phyloP scores from a whole-genome alignment of 2,113 vertebrate genomes.

The Sakesphorus luctuosus region DNA sequence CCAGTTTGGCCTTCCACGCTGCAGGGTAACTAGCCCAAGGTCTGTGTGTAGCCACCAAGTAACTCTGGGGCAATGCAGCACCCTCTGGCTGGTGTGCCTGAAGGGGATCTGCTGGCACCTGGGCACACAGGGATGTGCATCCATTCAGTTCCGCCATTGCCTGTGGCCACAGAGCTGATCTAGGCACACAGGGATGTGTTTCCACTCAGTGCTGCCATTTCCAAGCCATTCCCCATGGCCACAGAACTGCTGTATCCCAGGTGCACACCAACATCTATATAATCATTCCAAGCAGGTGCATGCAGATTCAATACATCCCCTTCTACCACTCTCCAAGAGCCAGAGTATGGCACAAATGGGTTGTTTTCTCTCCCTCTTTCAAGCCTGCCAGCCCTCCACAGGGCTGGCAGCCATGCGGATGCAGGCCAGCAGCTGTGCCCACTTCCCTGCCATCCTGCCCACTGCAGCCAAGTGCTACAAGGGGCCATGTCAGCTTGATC shows the following conservation, averaged over 20 bases:
- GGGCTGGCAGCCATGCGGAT: too few relatives aligned
- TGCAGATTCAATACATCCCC: not conserved
- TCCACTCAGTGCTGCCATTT: not conserved
- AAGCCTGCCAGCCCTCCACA: not conserved
- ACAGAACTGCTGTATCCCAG: not conserved
- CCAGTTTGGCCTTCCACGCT: not conserved
- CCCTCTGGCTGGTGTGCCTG: not conserved
- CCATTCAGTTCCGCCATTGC: not conserved
- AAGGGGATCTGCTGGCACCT: not conserved
- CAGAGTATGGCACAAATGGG: not conserved
- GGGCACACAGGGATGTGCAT: not conserved
- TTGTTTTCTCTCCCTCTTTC: not conserved
- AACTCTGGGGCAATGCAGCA: not conserved
- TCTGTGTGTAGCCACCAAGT: rapidly evolving
- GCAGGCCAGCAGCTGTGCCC: not conserved
- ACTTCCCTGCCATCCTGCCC: rapidly evolving
- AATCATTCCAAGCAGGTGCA: not conserved
- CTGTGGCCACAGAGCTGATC: not conserved
- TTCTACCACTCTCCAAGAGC: not conserved
- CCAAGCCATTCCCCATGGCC: rapidly evolving
- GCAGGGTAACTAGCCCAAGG: not conserved
- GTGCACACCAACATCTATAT: not conserved
- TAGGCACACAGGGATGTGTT: not conserved
- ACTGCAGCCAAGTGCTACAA: not conserved
- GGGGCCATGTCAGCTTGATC: not conserved